These are phyloP conservation scores for Osmoderma eremita DNA, from an alignment of 2,888 invertebrate species.

Conservation along the genomic window DNA sequence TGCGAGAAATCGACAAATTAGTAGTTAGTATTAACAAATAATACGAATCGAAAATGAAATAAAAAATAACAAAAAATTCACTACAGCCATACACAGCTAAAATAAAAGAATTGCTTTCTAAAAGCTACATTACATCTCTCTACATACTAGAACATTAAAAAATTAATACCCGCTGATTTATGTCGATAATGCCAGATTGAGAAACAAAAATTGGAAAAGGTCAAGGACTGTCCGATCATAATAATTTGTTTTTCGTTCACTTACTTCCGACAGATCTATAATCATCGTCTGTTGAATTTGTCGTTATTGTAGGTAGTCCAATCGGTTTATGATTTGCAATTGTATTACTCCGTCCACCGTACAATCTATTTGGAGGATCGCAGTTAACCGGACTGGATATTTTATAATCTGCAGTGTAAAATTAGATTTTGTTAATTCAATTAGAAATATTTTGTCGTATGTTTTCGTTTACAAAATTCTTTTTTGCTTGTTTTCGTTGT, in stretches of 20 bases:
- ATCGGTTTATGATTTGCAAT: conserved; percentile 55
- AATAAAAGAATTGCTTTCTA: background rate
- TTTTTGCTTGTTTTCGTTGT: too few relatives aligned
- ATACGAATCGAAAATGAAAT: background rate
- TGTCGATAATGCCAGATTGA: background rate
- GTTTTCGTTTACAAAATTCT: background rate
- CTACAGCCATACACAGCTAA: conserved; percentile 17
- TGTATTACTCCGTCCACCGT: conserved; percentile 60
- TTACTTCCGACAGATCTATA: conserved; percentile 61
- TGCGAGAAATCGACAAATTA: background rate
- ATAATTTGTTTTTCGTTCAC: conserved; percentile 45
- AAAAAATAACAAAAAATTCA: conserved; percentile 16
- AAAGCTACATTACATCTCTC: conserved; percentile 16
- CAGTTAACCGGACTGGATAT: conserved; percentile 59
- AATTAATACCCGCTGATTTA: background rate
- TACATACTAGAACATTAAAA: background rate
- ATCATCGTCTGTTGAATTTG: conserved; percentile 56
- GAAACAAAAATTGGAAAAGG: background rate
- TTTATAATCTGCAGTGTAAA: conserved; percentile 56
- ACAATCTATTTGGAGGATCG: conserved; percentile 60
- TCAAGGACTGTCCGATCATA: background rate
- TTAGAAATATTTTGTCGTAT: conserved; percentile 5
- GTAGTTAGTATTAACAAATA: conserved; percentile 9
- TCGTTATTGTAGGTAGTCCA: conserved; percentile 53
- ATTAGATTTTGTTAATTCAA: conserved; percentile 17